Percentiles rank a stretch among this genome's conserved stretches.
These are phyloP conservation scores for Chloroceryle inda DNA, from an alignment of 2,797 vertebrate genomes.

Conservation along the genomic window DNA sequence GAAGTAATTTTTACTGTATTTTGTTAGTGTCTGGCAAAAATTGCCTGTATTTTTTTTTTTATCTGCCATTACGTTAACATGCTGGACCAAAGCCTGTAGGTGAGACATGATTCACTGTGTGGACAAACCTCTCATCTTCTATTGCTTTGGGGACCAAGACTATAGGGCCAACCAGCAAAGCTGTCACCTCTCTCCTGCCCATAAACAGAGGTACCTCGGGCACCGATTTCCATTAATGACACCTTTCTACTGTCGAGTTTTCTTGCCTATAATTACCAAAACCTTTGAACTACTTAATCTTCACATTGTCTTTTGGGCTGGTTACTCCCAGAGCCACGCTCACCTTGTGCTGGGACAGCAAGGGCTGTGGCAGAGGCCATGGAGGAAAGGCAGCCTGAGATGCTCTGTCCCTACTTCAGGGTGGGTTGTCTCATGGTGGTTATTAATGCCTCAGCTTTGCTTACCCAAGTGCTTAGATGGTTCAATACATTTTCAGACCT, in stretches of 20 bases:
- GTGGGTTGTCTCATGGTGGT: neutral
- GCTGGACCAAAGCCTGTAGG: neutral
- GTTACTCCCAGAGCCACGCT: neutral
- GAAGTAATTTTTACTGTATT: neutral
- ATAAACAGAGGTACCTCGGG: neutral
- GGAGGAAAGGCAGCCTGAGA: neutral
- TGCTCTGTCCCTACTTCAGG: neutral
- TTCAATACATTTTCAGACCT: slow-evolving; percentile 74
- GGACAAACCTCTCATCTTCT: neutral
- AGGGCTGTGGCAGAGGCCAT: neutral
- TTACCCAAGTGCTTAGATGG: slow-evolving; percentile 73
- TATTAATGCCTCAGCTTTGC: slow-evolving; percentile 73
- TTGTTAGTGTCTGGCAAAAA: slow-evolving; percentile 4
- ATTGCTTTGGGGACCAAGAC: neutral
- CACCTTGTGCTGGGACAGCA: fast-evolving
- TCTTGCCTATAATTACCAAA: neutral
- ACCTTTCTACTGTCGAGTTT: neutral
- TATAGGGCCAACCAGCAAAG: neutral
- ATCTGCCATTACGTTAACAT: neutral
- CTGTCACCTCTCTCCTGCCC: neutral
- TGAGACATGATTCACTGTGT: neutral
- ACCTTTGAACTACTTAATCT: neutral
- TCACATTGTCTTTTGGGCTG: neutral
- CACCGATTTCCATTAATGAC: neutral
- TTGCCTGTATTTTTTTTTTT: neutral